These are phyloP conservation scores for Melipona bicolor DNA, from an alignment of 2,888 invertebrate genomes.

Conservation along the genomic window DNA sequence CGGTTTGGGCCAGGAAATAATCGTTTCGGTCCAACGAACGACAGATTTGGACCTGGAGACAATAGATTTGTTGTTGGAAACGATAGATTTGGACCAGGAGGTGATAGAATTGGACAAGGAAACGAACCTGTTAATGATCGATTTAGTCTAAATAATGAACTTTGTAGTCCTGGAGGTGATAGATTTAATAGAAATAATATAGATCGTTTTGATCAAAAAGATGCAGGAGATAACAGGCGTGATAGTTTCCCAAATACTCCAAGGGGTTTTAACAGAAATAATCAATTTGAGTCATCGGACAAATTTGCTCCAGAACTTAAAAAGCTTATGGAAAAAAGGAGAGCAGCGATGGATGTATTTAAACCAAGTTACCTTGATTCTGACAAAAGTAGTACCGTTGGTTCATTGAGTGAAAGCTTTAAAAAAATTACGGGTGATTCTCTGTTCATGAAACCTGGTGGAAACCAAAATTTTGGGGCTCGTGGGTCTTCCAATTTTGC, in stretches of 20 bases:
- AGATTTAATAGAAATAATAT: conserved; percentile 66
- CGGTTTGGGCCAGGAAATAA: conserved; percentile 56
- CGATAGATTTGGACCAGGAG: conserved; percentile 64
- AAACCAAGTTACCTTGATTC: conserved; percentile 78
- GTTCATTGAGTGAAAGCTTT: conserved; percentile 81
- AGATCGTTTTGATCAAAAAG: conserved; percentile 66
- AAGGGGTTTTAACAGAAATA: conserved; percentile 66
- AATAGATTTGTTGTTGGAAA: conserved; percentile 51
- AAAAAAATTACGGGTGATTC: conserved; percentile 79
- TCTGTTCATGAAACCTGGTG: conserved; percentile 65
- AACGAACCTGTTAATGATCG: conserved; percentile 62
- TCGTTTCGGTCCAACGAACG: conserved; percentile 48
- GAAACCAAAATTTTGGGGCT: conserved; percentile 45
- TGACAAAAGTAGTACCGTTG: conserved; percentile 71
- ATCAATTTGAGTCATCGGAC: conserved; percentile 69
- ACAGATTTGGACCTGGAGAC: conserved; percentile 55
- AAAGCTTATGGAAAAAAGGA: conserved; percentile 82
- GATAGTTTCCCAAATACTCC: conserved; percentile 65
- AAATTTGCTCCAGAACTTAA: conserved; percentile 79
- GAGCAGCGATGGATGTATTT: conserved; percentile 78
- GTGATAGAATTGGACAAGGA: conserved; percentile 52
- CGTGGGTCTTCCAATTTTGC: conserved; percentile 49
- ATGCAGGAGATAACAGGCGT: conserved; percentile 62
- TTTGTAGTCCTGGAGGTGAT: conserved; percentile 59
- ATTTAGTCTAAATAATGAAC: conserved; percentile 62